Percentiles rank a stretch among this genome's conserved stretches.
Evolutionary conservation across 2,888 invertebrate species (phyloP).

Genomic region (Mystacides longicornis): DNA sequence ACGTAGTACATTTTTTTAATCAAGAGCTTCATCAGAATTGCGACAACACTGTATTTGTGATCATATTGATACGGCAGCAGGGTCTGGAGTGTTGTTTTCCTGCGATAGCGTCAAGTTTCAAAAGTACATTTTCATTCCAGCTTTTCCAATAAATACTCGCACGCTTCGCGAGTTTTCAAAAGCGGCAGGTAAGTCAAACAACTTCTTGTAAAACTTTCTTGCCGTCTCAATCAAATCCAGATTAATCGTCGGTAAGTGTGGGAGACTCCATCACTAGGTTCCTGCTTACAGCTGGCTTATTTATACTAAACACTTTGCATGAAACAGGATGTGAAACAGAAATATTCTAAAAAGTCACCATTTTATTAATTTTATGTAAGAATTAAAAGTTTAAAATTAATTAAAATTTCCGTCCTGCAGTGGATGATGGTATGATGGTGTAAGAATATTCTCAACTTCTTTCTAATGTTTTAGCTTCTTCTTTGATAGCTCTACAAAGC

Average conservation of each 20-base stretch:
- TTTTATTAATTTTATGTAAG: not conserved
- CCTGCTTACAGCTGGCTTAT: not conserved
- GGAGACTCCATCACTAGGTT: not conserved
- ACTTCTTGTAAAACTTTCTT: not conserved
- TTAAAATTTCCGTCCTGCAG: too few species aligned
- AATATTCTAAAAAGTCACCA: not conserved
- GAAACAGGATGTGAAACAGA: not conserved
- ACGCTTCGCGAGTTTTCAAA: not conserved
- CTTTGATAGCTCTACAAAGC: not conserved
- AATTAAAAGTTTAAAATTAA: too few species aligned
- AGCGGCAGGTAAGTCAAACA: not conserved
- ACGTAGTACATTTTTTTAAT: too few species aligned
- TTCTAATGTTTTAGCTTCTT: too few species aligned
- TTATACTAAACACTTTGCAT: not conserved
- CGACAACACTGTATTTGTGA: too few species aligned
- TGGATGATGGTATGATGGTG: too few species aligned
- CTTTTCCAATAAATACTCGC: not conserved
- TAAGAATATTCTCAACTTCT: too few species aligned
- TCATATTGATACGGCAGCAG: too few species aligned
- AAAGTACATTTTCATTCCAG: too few species aligned
- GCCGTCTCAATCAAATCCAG: not conserved
- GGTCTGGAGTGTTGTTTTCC: too few species aligned
- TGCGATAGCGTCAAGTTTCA: too few species aligned
- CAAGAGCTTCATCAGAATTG: too few species aligned
- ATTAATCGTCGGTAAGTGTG: not conserved